Evolutionary conservation across 2,113 vertebrate genomes (phyloP).

Genomic region (Ariopsis seemanni): DNA sequence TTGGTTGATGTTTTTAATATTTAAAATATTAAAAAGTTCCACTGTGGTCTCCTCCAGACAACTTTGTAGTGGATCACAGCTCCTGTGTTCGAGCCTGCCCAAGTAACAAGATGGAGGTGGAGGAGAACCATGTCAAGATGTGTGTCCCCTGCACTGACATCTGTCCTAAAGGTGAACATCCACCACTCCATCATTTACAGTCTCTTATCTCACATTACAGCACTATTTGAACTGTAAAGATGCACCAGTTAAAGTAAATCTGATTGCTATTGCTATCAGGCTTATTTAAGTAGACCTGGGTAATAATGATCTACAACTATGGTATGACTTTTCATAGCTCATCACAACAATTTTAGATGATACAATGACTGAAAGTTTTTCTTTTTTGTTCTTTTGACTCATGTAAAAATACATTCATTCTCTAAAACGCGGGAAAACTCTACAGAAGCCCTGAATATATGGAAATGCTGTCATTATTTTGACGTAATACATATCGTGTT

Average conservation of each 20-base stretch:
- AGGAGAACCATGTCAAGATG: constrained; percentile 94
- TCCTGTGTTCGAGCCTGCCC: constrained; percentile 95
- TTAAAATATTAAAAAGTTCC: background rate
- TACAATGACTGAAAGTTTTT: too few relatives aligned
- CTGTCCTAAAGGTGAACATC: constrained; percentile 89
- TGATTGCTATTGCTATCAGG: too few relatives aligned
- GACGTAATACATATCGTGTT: too few relatives aligned
- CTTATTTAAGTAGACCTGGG: background rate
- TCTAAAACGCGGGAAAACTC: background rate
- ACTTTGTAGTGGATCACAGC: constrained; percentile 97
- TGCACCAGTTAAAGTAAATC: background rate
- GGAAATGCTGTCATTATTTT: too few relatives aligned
- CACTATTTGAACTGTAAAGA: background rate
- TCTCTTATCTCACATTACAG: too few relatives aligned
- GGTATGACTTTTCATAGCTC: background rate
- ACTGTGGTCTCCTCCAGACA: constrained; percentile 73
- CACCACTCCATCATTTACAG: background rate
- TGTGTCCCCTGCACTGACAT: constrained; percentile 96
- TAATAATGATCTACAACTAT: background rate
- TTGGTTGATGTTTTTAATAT: background rate
- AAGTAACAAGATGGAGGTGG: constrained; percentile 96
- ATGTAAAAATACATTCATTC: background rate
- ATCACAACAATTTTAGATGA: background rate
- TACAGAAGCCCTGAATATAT: background rate
- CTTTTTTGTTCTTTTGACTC: too few relatives aligned